A percentile compares a stretch with the other conserved stretches of the same genome.
Evolutionary conservation across 2,113 vertebrate species (phyloP).

Genomic region (Notiomystis cincta): DNA sequence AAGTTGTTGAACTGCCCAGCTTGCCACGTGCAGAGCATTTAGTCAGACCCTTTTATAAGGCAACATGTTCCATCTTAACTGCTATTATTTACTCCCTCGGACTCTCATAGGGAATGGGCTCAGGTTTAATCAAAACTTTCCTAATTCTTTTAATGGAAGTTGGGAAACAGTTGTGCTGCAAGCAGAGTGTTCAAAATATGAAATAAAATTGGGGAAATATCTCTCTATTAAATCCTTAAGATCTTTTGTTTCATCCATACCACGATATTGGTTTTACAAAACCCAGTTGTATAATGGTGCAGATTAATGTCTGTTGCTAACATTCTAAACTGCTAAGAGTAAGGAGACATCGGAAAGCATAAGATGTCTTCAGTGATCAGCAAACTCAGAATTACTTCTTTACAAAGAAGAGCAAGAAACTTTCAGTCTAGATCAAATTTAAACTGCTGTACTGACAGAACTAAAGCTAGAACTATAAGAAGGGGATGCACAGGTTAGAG

Average conservation of each 20-base stretch:
- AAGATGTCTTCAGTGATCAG: not conserved
- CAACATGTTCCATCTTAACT: not conserved
- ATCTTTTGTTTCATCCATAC: not conserved
- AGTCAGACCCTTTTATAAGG: not conserved
- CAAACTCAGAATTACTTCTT: not conserved
- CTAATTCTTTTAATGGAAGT: not conserved
- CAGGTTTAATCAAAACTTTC: not conserved
- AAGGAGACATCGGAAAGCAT: not conserved
- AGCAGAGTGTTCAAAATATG: not conserved
- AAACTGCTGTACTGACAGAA: not conserved
- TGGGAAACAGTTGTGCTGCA: not conserved
- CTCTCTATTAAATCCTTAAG: not conserved
- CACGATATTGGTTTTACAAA: not conserved
- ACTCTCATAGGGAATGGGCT: not conserved
- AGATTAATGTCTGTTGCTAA: not conserved
- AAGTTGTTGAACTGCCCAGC: not conserved
- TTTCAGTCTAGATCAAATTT: not conserved
- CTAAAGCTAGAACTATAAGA: not conserved
- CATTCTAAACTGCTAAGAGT: not conserved
- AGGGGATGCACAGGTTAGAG: not conserved
- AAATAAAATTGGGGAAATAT: not conserved
- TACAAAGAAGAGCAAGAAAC: not conserved
- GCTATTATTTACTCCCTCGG: not conserved
- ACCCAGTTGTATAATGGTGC: not conserved
- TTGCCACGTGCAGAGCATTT: not conserved